These are phyloP conservation scores for Atethmia centrago DNA, from an alignment of 2,888 invertebrate species.

Conservation along the genomic window DNA sequence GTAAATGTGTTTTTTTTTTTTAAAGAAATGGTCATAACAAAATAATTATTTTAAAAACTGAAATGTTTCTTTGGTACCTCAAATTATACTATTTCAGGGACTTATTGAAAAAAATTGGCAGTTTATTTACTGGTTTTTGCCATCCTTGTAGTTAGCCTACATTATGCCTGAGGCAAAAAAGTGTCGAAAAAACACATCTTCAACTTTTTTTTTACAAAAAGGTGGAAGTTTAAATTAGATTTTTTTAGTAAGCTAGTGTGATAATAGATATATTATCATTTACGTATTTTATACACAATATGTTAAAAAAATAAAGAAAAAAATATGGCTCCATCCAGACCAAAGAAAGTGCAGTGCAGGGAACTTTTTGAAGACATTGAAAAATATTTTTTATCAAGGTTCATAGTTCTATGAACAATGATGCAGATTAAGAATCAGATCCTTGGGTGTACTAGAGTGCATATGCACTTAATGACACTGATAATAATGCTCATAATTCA, in stretches of 20 bases:
- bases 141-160: not conserved
- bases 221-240: not conserved
- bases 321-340: not conserved
- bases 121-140: too few relatives aligned
- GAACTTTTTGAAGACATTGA: not conserved
- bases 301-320: not conserved
- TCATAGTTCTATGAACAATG: not conserved
- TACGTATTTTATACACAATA: not conserved
- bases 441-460: not conserved
- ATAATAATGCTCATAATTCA: not conserved
- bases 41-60: not conserved
- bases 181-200: not conserved
- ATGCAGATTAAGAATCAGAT: not conserved
- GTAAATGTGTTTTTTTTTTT: not conserved
- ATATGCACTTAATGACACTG: not conserved
- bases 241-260: conserved; percentile 21
- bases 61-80: not conserved
- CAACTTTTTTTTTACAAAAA: not conserved
- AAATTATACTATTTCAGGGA: not conserved
- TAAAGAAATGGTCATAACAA: not conserved
- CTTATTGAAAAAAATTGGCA: not conserved
- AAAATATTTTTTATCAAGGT: not conserved
- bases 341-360: not conserved
- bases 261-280: conserved; percentile 13
- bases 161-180: not conserved